Evolutionary conservation across 1,140 invertebrate species (phyloP), one percentile per base, ranked within the genome.

Genomic region (Ostrea edulis): DNA sequence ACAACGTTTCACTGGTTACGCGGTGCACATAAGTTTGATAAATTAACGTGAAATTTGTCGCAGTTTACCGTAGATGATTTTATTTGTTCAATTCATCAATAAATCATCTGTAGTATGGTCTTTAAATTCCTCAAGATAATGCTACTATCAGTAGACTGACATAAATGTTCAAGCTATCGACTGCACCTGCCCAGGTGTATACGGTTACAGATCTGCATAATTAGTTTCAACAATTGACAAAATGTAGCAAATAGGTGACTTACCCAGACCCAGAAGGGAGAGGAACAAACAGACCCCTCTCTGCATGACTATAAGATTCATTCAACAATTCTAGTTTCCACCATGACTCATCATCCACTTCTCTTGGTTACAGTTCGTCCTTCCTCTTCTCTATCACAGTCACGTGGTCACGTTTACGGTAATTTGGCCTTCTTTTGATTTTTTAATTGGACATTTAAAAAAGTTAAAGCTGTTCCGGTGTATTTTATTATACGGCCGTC

Each of bases 391-490:
- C 55, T 62, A 20, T 20, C 14, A 29, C 68, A 77, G 68, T 77
- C 68, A 77, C 68, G 68, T 77, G 68, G 68, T 14, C n/a, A 20
- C 25, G 25, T 25, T 77, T 25, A 2, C 14, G 68, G 35, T 77
- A 77, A 77, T 77, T 77, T 25, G 68, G 25, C 12, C 68, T 25
- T 77, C 68, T 77, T 71, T 77, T 77, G 68, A 77, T 77, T 77
- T 44, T 44, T 77, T 77, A 77, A 77, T 77, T 77, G 68, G 68
- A 77, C 68, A 77, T 77, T 77, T 35, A 11, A 35, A 77, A n/a
- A 62, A 29, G 22, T 35, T 77, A 29, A 77, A 77, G 29, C 68
- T 77, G 55, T 62, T 77, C 68, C 68, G 68, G 68, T 35, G 68
- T 35, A 25, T 17, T 20, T 62, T 62, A 62, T 62, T 62, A 62